Base-by-base conservation (phyloP, 2,797 vertebrate species). In the Chelon auratus region DNA sequence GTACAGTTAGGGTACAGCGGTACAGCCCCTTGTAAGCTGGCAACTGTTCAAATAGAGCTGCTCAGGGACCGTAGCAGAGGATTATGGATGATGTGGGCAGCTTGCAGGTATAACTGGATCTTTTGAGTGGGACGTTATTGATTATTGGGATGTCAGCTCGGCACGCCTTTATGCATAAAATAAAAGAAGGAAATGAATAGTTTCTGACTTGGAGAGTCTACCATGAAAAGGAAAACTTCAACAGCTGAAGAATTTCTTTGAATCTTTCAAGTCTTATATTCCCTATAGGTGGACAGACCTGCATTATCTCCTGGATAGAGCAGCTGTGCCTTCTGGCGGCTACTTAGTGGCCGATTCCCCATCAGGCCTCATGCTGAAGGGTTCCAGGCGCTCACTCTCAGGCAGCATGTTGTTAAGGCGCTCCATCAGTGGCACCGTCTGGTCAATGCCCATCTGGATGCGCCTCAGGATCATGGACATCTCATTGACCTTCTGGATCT, bases 401-500 rank as follows among this genome's bases (percentile, higher is more conserved):
- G 98, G 98, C 87, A 99, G 93, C 93, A 99, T 89, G 93, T 95
- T 95, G 91, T 99, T 99, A 60, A 99, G 96, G 18, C 97, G 91
- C 91, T 99, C 98, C 97, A 99, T 96, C 87, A 99, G 94, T 0
- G 98, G 98, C 58, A 97, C 81, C 0, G 98, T 99, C 94, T 99
- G 97, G 91, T 99, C 98, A 0, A 99, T 96, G 89, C 98, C 98
- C 98, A 99, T 99, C 94, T 99, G 98, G 57, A 99, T 96, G n/a
- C 97, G 96, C 2, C 98, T 94, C 36, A 99, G 95, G 92, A 99
- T 97, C 93, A 98, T 96, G 0, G 98, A 99, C 97, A 99, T 99
- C 92, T 99, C 98, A 0, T 99, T 99, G 76, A 99, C 98, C 81
- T 99, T 99, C 93, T 99, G 97, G 93, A 99, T 98, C 95, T 99